Conservation (phyloP, 2,888 invertebrate species). For the Cenopis cana region DNA sequence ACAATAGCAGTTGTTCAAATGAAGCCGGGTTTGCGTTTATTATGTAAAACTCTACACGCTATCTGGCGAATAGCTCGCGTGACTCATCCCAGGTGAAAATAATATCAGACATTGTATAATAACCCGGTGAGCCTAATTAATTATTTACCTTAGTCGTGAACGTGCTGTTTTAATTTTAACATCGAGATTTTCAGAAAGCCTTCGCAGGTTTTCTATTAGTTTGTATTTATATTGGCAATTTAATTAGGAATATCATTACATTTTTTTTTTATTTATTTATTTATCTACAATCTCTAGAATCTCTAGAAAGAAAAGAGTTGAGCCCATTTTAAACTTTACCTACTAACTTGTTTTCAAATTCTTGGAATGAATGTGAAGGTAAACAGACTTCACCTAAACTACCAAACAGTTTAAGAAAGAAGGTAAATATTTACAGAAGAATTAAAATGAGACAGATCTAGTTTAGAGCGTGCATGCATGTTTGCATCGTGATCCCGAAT, state of each 20-base stretch:
- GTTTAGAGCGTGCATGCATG: conserved; percentile 1
- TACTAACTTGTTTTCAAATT: background rate
- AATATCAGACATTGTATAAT: conserved; percentile 43
- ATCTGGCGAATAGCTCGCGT: conserved; percentile 54
- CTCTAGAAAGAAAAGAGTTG: too few species aligned
- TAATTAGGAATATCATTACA: background rate
- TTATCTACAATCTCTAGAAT: too few species aligned
- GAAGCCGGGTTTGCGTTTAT: conserved; percentile 52
- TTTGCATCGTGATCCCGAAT: conserved; percentile 4
- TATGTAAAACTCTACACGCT: conserved; percentile 59
- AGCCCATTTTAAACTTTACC: too few species aligned
- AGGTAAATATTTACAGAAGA: background rate
- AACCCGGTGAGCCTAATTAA: conserved; percentile 35
- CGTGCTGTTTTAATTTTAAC: conserved; percentile 21
- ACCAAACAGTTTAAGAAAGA: background rate
- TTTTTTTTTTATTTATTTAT: too few species aligned
- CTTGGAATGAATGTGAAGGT: background rate
- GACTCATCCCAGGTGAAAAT: conserved; percentile 52
- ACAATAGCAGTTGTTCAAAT: conserved; percentile 66
- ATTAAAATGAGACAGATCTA: background rate
- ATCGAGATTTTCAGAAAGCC: conserved; percentile 5
- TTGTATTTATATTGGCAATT: background rate
- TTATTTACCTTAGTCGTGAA: conserved; percentile 18
- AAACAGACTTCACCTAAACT: background rate
- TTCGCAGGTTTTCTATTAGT: background rate